Percentiles rank a stretch among this genome's conserved stretches.
phyloP scores from a whole-genome alignment of 1,140 invertebrate genomes.

The Sycophila sp. region DNA sequence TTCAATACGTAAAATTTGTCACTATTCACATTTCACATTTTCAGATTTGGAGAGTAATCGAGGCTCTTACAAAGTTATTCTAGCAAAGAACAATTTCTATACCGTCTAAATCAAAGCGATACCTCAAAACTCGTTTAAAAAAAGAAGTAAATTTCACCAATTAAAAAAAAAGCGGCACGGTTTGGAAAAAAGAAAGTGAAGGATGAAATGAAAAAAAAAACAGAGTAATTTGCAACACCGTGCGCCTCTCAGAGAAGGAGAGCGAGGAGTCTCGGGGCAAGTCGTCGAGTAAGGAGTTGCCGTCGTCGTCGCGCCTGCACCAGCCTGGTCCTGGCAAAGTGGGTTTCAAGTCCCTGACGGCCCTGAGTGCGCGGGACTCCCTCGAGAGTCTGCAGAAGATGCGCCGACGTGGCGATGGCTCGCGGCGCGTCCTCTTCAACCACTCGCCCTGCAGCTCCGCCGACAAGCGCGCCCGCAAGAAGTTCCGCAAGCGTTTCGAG shows the following conservation, averaged over 20 bases:
- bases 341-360: constrained; percentile 27
- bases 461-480: constrained; percentile 4
- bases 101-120: too few relatives aligned
- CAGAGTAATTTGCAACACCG: background rate
- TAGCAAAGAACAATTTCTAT: too few relatives aligned
- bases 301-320: background rate
- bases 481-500: constrained; percentile 15
- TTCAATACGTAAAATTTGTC: too few relatives aligned
- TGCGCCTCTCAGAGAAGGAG: background rate
- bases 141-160: too few relatives aligned
- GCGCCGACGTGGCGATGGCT: background rate
- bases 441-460: background rate
- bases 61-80: too few relatives aligned
- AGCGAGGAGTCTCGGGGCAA: background rate
- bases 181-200: too few relatives aligned
- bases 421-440: background rate
- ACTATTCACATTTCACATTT: too few relatives aligned
- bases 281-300: too few relatives aligned
- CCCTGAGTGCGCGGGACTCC: constrained; percentile 4
- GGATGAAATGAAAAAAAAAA: background rate
- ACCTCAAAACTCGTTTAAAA: too few relatives aligned
- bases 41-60: too few relatives aligned
- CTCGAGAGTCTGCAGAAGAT: constrained; percentile 20
- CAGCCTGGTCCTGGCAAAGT: background rate
- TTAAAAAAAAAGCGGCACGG: too few relatives aligned